These are phyloP conservation scores for Metellina segmentata DNA, from an alignment of 2,888 invertebrate genomes.

Conservation along the genomic window DNA sequence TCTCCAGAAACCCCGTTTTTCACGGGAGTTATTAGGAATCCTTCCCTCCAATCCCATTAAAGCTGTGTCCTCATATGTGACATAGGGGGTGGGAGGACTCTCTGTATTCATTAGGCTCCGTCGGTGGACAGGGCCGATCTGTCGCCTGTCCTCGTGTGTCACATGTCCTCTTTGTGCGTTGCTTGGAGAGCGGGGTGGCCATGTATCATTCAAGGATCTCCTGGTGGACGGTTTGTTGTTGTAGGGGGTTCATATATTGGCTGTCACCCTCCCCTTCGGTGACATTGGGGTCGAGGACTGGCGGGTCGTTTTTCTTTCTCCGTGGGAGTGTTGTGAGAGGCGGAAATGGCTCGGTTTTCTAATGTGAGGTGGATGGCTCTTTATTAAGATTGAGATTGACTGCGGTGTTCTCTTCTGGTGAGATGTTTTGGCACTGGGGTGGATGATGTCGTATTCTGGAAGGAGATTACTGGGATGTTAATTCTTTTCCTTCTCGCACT, in stretches of 20 bases:
- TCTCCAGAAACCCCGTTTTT: background rate
- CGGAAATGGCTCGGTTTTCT: background rate
- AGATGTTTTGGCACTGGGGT: too few species aligned
- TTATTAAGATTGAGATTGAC: background rate
- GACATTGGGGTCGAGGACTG: too few species aligned
- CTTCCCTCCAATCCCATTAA: background rate
- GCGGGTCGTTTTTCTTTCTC: background rate
- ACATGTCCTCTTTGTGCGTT: background rate
- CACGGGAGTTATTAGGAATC: background rate
- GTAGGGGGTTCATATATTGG: background rate
- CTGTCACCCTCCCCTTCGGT: too few species aligned
- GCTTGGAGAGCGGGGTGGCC: background rate
- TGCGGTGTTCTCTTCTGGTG: background rate
- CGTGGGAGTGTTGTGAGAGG: background rate
- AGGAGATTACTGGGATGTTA: too few species aligned
- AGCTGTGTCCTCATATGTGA: background rate
- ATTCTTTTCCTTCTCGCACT: too few species aligned
- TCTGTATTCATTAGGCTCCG: background rate
- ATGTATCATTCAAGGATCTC: background rate
- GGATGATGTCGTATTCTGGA: too few species aligned
- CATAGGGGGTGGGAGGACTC: background rate
- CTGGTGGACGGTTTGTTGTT: background rate
- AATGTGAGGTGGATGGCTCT: background rate
- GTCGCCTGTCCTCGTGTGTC: background rate
- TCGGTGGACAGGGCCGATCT: background rate